phyloP scores from a whole-genome alignment of 2,888 invertebrate genomes.

The Coenonympha glycerion region DNA sequence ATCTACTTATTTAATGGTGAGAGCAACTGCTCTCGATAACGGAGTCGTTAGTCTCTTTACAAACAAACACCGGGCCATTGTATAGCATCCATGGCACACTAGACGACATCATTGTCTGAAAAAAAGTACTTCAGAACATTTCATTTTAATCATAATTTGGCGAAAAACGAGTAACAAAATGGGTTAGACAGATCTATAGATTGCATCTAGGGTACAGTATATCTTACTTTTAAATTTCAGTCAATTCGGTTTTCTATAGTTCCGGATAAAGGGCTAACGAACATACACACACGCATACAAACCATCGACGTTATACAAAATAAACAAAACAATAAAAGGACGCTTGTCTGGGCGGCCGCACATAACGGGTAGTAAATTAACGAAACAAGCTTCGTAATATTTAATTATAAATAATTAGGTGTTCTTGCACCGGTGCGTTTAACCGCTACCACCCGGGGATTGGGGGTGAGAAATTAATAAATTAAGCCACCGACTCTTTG shows the following conservation, averaged over 20 bases:
- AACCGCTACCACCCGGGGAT: constrained; percentile 40
- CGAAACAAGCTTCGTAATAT: constrained; percentile 23
- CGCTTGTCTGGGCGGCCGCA: neutral
- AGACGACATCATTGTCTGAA: too few species aligned
- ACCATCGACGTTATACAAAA: too few species aligned
- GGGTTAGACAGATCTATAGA: too few species aligned
- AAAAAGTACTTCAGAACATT: neutral
- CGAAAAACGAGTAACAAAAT: too few species aligned
- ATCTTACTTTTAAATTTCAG: too few species aligned
- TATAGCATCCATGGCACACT: too few species aligned
- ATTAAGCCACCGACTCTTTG: constrained; percentile 31
- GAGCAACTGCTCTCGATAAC: constrained; percentile 21
- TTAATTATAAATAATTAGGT: constrained; percentile 60
- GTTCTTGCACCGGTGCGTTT: constrained; percentile 37
- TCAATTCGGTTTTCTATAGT: too few species aligned
- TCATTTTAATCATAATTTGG: too few species aligned
- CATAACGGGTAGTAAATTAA: constrained; percentile 21
- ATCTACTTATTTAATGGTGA: constrained; percentile 31
- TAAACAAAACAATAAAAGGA: too few species aligned
- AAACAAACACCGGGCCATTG: constrained; percentile 5
- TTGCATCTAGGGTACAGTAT: too few species aligned
- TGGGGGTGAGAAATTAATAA: constrained; percentile 48
- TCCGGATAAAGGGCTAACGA: too few species aligned
- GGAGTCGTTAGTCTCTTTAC: constrained; percentile 17
- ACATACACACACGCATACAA: too few species aligned